Conservation (phyloP, 1,140 invertebrate genomes). For the Thaumatotibia leucotreta region DNA sequence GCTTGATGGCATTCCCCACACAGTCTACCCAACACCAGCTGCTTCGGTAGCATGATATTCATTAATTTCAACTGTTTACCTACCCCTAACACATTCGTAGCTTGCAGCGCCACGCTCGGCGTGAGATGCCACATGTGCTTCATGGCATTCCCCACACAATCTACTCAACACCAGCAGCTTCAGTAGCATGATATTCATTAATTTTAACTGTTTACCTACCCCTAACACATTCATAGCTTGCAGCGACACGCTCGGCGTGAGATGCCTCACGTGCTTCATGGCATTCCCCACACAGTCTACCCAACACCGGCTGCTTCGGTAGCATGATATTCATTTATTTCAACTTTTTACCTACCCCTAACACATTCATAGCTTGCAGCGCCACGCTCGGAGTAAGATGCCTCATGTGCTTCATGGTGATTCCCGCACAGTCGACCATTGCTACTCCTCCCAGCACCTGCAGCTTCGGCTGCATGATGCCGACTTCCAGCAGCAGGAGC, state of each 20-base stretch:
- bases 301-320: constrained; percentile 55
- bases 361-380: constrained; percentile 80
- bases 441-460: constrained; percentile 74
- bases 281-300: too few relatives aligned
- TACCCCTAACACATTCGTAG: too few relatives aligned
- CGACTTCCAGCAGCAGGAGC: constrained; percentile 49
- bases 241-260: constrained; percentile 81
- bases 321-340: constrained; percentile 42
- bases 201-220: too few relatives aligned
- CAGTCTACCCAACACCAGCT: constrained; percentile 84
- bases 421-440: constrained; percentile 83
- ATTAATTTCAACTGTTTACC: too few relatives aligned
- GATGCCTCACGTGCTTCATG: constrained; percentile 82
- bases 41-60: too few relatives aligned
- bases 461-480: constrained; percentile 60
- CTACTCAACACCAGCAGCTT: too few relatives aligned
- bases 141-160: too few relatives aligned
- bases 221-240: too few relatives aligned
- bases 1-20: constrained; percentile 80
- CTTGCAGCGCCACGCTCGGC: too few relatives aligned
- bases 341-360: constrained; percentile 79
- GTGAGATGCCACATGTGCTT: too few relatives aligned
- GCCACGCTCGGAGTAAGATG: constrained; percentile 81
- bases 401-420: constrained; percentile 81
- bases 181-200: too few relatives aligned